Evolutionary conservation across 2,113 vertebrate genomes (phyloP).

Genomic region (Sakesphorus luctuosus): DNA sequence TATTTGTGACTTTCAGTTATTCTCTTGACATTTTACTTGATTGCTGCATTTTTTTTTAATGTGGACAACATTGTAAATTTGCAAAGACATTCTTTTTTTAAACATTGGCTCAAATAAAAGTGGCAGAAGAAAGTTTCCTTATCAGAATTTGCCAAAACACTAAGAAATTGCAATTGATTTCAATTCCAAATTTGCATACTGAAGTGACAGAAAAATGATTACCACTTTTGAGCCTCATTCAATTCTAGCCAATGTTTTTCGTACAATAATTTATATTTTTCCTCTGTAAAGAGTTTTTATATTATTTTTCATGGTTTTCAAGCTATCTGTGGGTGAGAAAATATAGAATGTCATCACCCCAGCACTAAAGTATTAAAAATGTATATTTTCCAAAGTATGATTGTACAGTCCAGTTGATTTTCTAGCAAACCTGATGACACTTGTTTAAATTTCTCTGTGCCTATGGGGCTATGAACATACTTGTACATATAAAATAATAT

Average conservation of each 20-base stretch:
- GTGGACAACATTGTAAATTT: background rate
- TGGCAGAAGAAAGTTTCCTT: background rate
- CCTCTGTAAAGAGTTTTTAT: accelerated
- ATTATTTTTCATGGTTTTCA: background rate
- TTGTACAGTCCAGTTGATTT: background rate
- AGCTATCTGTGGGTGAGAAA: background rate
- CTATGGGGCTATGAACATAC: background rate
- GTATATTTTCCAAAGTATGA: background rate
- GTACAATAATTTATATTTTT: background rate
- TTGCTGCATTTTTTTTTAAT: background rate
- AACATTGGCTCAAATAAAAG: background rate
- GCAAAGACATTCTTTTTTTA: background rate
- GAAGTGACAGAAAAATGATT: background rate
- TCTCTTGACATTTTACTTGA: background rate
- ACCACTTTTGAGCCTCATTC: background rate
- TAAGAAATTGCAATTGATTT: background rate
- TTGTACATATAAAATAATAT: background rate
- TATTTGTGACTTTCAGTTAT: background rate
- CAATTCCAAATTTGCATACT: background rate
- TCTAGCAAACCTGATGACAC: background rate
- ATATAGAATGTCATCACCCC: background rate
- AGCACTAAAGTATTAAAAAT: background rate
- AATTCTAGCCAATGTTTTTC: background rate
- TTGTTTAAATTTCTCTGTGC: background rate
- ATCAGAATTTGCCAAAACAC: background rate